phyloP scores from a whole-genome alignment of 2,113 vertebrate species.

The Platichthys flesus region DNA sequence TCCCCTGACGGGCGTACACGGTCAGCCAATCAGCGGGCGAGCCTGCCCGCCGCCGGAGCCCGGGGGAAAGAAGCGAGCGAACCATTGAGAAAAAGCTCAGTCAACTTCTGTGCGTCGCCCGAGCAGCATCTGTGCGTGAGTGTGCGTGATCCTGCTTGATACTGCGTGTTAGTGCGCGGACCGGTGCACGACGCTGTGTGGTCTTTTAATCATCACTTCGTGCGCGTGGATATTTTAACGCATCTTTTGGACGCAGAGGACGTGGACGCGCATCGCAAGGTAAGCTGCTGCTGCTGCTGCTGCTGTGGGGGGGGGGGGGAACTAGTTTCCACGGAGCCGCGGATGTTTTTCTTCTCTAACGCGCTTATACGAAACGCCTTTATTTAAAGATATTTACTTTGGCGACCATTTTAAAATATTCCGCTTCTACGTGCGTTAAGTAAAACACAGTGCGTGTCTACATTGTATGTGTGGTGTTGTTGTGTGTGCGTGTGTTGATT shows the following conservation, averaged over 20 bases:
- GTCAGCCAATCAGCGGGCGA: slow-evolving; percentile 67
- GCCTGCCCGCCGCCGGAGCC: slow-evolving; percentile 43
- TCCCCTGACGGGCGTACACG: slow-evolving; percentile 25
- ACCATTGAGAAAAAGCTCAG: slow-evolving; percentile 80
- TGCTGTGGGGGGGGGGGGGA: not conserved
- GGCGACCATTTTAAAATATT: slow-evolving; percentile 66
- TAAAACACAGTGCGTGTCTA: not conserved
- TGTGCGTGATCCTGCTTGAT: slow-evolving; percentile 46
- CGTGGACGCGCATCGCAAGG: slow-evolving; percentile 44
- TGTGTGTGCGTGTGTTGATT: not conserved
- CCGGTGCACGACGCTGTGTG: not conserved
- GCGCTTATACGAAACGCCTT: slow-evolving; percentile 73
- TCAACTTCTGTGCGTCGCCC: slow-evolving; percentile 78
- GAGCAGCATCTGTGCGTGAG: slow-evolving; percentile 29
- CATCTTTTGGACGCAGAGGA: slow-evolving; percentile 21
- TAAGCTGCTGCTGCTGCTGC: slow-evolving; percentile 36
- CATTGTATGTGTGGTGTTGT: not conserved
- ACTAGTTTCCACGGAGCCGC: not conserved
- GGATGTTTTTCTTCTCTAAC: slow-evolving; percentile 9
- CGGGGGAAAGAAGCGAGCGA: slow-evolving; percentile 71
- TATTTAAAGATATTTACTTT: slow-evolving; percentile 71
- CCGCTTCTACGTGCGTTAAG: not conserved
- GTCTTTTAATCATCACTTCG: slow-evolving; percentile 2
- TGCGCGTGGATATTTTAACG: slow-evolving; percentile 69
- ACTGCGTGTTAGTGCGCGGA: not conserved